A percentile compares a stretch with the other conserved stretches of the same genome.
These are phyloP conservation scores for Megamerina dolium DNA, from an alignment of 2,888 invertebrate species.

Conservation along the genomic window DNA sequence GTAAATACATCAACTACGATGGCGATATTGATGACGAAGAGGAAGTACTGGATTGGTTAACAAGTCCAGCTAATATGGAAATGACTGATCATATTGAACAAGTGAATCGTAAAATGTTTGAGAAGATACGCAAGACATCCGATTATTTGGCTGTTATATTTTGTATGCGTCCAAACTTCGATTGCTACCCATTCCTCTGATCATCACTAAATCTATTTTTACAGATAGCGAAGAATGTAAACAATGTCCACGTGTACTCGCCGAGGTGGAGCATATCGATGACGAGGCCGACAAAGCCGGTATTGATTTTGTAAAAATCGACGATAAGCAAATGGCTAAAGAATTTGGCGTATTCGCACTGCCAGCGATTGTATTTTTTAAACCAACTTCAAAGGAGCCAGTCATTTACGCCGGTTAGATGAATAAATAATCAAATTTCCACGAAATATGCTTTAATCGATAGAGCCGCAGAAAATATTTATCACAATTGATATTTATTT, in stretches of 20 bases:
- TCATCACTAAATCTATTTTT: no score
- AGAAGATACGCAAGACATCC: constrained; percentile 79
- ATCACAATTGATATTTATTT: background rate
- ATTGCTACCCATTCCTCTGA: no score
- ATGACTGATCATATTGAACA: constrained; percentile 86
- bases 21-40: constrained; percentile 90
- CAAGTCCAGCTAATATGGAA: constrained; percentile 91
- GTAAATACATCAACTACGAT: constrained; percentile 83
- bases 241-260: constrained; percentile 81
- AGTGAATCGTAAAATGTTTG: constrained; percentile 89
- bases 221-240: constrained; percentile 93
- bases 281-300: constrained; percentile 87
- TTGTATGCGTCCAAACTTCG: constrained; percentile 60
- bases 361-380: constrained; percentile 86
- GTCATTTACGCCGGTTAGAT: constrained; percentile 78
- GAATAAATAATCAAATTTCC: background rate
- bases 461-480: background rate
- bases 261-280: constrained; percentile 87
- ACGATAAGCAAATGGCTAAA: constrained; percentile 80
- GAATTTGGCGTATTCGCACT: constrained; percentile 84
- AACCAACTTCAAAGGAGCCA: constrained; percentile 79
- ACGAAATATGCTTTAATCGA: background rate
- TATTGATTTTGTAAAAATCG: constrained; percentile 88
- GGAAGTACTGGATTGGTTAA: constrained; percentile 81
- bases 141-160: constrained; percentile 90